Percentiles rank a stretch among this genome's conserved stretches.
These are phyloP conservation scores for Rhinopithecus roxellana DNA, from an alignment of 2,113 vertebrate species.

Conservation along the genomic window DNA sequence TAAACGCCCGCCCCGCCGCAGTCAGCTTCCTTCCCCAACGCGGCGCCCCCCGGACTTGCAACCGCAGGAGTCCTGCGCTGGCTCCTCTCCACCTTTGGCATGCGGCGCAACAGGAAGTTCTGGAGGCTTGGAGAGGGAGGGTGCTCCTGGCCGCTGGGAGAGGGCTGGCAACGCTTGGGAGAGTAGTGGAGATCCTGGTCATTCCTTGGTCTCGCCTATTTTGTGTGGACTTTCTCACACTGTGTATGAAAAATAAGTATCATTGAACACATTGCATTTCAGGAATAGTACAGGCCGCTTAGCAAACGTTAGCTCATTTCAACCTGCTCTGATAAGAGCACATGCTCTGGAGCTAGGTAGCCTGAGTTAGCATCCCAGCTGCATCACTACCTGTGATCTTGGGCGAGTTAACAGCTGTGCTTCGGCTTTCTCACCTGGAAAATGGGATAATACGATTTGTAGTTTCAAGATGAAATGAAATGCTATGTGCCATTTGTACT, in stretches of 20 bases:
- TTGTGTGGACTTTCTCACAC: neutral
- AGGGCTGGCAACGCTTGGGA: neutral
- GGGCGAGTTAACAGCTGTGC: neutral
- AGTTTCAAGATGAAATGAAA: neutral
- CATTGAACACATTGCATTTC: neutral
- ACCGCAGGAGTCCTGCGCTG: fast-evolving
- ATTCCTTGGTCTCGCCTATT: neutral
- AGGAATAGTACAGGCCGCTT: neutral
- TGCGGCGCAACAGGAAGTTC: neutral
- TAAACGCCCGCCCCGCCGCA: neutral
- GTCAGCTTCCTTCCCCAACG: neutral
- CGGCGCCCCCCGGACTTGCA: neutral
- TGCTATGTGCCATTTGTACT: neutral
- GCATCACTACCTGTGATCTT: neutral
- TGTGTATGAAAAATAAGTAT: neutral
- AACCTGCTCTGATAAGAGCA: neutral
- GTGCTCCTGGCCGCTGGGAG: neutral
- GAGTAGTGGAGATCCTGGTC: neutral
- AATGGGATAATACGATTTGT: neutral
- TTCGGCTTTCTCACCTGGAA: neutral
- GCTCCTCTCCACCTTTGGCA: no score
- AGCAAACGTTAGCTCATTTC: neutral
- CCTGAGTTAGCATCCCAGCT: neutral
- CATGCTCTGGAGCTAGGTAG: neutral
- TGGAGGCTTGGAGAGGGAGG: neutral